Evolutionary conservation across 2,797 vertebrate genomes (phyloP).

Genomic region (Intellagama lesueurii): DNA sequence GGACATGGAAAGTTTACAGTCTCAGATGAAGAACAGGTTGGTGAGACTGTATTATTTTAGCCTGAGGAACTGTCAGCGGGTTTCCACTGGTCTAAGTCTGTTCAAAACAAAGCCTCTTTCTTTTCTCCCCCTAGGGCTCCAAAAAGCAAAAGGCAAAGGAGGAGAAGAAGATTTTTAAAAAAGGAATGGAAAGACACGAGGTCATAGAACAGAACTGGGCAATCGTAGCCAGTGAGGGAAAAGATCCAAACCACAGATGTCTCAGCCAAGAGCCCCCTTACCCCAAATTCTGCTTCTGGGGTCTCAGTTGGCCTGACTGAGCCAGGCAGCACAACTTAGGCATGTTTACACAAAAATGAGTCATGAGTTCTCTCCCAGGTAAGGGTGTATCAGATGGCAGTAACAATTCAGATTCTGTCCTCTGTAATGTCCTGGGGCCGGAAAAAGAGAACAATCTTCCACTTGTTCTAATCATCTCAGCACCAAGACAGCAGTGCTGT

Average conservation of each 20-base stretch:
- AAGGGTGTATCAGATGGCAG: not conserved
- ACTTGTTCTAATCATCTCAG: constrained; percentile 44
- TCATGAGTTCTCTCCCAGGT: not conserved
- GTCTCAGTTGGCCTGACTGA: constrained; percentile 15
- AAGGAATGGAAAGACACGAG: constrained; percentile 55
- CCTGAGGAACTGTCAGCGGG: constrained; percentile 63
- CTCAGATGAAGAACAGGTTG: constrained; percentile 53
- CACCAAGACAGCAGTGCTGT: not conserved
- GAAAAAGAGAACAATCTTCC: constrained; percentile 48
- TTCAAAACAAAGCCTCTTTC: constrained; percentile 71
- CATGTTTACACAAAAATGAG: not conserved
- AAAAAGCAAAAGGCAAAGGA: constrained; percentile 59
- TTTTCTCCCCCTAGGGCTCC: constrained; percentile 65
- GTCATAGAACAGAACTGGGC: constrained; percentile 59
- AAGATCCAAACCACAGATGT: constrained; percentile 52
- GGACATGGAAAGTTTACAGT: constrained; percentile 46
- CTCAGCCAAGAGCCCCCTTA: constrained; percentile 35
- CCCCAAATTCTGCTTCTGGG: constrained; percentile 32
- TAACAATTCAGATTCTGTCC: not conserved
- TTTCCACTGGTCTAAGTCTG: constrained; percentile 63
- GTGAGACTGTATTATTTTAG: constrained; percentile 69
- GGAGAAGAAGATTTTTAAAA: constrained; percentile 35
- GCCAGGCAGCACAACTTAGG: not conserved
- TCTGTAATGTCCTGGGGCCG: constrained; percentile 32
- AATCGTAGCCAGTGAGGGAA: constrained; percentile 15